A percentile compares a stretch with the other conserved stretches of the same genome.
These are phyloP conservation scores for Trachythela sp. DNA, from an alignment of 64 coral and sea anemone genomes.

Conservation along the genomic window DNA sequence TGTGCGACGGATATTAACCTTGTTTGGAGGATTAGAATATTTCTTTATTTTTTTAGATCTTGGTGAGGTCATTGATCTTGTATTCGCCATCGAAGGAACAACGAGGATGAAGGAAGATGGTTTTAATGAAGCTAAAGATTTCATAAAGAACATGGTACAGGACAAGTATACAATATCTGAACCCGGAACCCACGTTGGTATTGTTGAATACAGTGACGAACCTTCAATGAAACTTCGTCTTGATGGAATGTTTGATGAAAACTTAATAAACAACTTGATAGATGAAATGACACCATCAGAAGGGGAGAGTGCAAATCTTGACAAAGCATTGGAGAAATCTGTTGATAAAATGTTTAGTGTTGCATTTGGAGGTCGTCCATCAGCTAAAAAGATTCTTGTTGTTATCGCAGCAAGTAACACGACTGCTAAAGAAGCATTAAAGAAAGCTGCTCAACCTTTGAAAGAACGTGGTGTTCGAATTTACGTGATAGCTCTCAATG, in stretches of 20 bases:
- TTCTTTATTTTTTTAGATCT: background rate
- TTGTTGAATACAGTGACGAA: background rate
- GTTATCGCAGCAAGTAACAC: background rate
- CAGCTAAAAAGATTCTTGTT: slow-evolving; percentile 14
- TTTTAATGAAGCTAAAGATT: slow-evolving; percentile 42
- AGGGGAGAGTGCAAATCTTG: background rate
- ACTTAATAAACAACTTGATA: background rate
- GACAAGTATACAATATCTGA: background rate
- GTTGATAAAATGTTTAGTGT: slow-evolving; percentile 49
- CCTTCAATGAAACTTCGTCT: background rate
- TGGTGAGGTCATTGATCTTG: slow-evolving; percentile 60
- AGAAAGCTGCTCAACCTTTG: background rate
- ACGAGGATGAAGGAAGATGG: background rate
- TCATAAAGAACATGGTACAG: slow-evolving; percentile 55
- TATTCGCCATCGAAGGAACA: slow-evolving; percentile 56
- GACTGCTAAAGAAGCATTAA: background rate
- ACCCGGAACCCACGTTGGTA: background rate
- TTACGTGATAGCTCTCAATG: background rate
- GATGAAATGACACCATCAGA: background rate
- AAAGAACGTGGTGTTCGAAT: slow-evolving; percentile 9
- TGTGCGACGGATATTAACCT: background rate
- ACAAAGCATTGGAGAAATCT: background rate
- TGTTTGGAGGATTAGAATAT: background rate
- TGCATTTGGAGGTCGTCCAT: slow-evolving; percentile 27
- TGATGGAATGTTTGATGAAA: background rate